These are phyloP conservation scores for Brachyhypopomus occidentalis DNA, from an alignment of 2,113 vertebrate genomes.

Conservation along the genomic window DNA sequence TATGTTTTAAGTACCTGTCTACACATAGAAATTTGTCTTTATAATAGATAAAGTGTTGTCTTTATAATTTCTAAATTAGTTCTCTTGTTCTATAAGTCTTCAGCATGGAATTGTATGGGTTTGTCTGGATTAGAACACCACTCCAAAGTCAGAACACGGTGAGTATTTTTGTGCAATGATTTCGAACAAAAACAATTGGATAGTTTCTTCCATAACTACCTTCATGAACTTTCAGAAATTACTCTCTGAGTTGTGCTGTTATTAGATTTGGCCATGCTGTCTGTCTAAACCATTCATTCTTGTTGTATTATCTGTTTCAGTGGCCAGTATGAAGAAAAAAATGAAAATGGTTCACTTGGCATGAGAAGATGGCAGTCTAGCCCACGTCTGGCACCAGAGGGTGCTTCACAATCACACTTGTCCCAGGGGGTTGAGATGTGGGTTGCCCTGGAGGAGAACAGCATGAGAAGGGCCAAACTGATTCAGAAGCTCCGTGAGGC, in stretches of 20 bases:
- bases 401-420: conserved; percentile 21
- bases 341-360: conserved; percentile 43
- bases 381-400: conserved; percentile 60
- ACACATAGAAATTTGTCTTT: not conserved
- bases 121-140: conserved; percentile 55
- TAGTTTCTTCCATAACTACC: not conserved
- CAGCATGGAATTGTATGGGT: conserved; percentile 55
- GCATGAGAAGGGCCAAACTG: conserved; percentile 50
- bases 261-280: not conserved
- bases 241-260: not conserved
- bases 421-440: conserved; percentile 53
- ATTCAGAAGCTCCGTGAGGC: conserved; percentile 55
- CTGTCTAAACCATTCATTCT: not conserved
- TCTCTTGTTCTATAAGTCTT: conserved; percentile 54
- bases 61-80: not conserved
- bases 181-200: not conserved
- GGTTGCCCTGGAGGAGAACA: conserved; percentile 54
- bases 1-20: not conserved
- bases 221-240: not conserved
- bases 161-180: not conserved
- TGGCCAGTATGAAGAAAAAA: conserved; percentile 50
- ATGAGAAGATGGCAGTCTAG: conserved; percentile 66
- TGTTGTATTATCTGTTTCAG: conserved; percentile 48
- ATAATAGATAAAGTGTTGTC: not conserved
- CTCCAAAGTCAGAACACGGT: conserved; percentile 65